These are phyloP conservation scores for Enteromius viviparus DNA, from an alignment of 2,797 vertebrate species.

Conservation along the genomic window DNA sequence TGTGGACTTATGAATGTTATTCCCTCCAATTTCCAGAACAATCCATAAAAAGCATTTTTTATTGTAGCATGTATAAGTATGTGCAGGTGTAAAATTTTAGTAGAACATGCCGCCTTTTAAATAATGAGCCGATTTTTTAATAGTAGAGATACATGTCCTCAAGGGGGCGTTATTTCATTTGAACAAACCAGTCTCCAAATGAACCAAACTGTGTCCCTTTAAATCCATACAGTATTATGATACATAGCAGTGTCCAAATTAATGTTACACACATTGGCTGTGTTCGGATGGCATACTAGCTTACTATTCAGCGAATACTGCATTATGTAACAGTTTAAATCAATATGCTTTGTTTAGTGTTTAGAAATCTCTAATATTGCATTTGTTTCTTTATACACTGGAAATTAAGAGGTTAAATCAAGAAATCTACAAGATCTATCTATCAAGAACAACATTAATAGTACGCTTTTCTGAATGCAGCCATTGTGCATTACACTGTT, in stretches of 20 bases:
- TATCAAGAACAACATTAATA: background rate
- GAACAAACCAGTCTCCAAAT: background rate
- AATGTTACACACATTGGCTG: constrained; percentile 5
- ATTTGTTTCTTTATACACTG: background rate
- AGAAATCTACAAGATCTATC: background rate
- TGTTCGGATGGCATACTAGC: constrained; percentile 6
- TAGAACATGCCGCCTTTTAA: constrained; percentile 15
- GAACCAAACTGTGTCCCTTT: constrained; percentile 36
- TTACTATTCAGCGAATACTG: background rate
- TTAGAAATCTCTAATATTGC: background rate
- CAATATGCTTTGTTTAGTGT: background rate
- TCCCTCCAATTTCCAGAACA: constrained; percentile 26
- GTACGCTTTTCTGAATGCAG: constrained; percentile 12
- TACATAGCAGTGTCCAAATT: constrained; percentile 1
- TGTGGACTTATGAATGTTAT: constrained; percentile 33
- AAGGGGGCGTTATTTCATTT: constrained; percentile 9
- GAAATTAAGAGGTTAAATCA: background rate
- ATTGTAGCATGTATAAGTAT: constrained; percentile 20
- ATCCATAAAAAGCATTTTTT: constrained; percentile 20
- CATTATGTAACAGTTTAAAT: constrained; percentile 8
- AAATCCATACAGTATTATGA: constrained; percentile 26
- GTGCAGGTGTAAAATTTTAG: constrained; percentile 22
- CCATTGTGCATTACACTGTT: constrained; percentile 29
- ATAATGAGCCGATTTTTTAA: constrained; percentile 18
- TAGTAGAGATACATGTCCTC: background rate